Evolutionary conservation across 2,888 invertebrate species (phyloP), one percentile per base, ranked within the genome.

Genomic region (Euplagia quadripunctaria): DNA sequence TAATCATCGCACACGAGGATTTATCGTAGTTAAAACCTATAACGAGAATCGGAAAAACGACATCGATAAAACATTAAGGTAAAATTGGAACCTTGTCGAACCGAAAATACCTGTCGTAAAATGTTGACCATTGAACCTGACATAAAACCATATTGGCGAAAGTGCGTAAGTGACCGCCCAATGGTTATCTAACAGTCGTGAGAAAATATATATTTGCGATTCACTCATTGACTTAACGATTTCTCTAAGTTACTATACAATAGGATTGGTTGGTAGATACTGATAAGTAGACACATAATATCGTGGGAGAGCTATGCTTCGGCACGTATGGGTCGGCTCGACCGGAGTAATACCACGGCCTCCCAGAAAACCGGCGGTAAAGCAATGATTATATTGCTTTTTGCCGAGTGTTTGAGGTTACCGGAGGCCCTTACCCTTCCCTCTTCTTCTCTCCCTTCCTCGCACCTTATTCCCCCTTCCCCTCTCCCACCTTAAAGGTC

Each of bases 161-260:
- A 78, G 71, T 73, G 72, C 74, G 75, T 75, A 74, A 73, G 77
- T 72, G 61, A 72, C 68, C 71, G 80, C 72, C 51, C 20, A 63
- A 61, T 75, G 66, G 83, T 91, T 91, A 88, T 82, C 85, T 86
- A 90, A 91, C 81, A 71, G 74, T 82, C 88, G 89, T 91, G 91
- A 88, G 91, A 91, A 90, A 86, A 87, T 84, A 83, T 74, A 79
- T 85, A 82, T 82, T 74, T 76, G 71, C 81, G 81, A 86, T 84
- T 82, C 81, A 84, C 80, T 82, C 77, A 80, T 83, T 79, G 82
- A 88, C 86, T 87, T 87, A 90, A 90, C 81, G 78, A 79, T 78
- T 82, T 77, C 80, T 83, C 84, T 73, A 41, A 55, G 61, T 67
- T 77, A 84, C 80, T 79, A 78, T 81, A 86, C 83, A 82, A 85